Evolutionary conservation across 30 jellyfish, hydroid and myxozoan genomes (phyloP).

Genomic region (Sanderia malayensis): DNA sequence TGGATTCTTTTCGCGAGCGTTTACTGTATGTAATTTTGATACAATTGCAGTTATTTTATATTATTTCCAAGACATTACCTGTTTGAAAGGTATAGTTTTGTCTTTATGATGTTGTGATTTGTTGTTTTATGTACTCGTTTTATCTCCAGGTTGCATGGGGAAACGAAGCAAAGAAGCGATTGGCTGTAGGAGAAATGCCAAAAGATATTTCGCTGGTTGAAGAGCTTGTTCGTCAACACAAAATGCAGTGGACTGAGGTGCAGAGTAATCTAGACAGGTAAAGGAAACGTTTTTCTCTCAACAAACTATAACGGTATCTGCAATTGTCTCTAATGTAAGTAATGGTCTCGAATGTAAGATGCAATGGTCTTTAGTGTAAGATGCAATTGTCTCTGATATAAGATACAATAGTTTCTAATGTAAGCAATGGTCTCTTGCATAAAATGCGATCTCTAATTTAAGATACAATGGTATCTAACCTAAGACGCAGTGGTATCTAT

Average conservation of each 20-base stretch:
- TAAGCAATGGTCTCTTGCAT: neutral
- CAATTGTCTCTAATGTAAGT: too few relatives aligned
- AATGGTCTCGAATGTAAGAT: too few relatives aligned
- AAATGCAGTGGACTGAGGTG: constrained; percentile 28
- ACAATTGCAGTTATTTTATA: neutral
- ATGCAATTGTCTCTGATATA: neutral
- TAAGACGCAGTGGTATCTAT: neutral
- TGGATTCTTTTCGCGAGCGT: neutral
- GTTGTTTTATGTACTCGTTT: neutral
- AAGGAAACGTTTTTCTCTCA: too few relatives aligned
- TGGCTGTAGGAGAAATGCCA: constrained; percentile 27
- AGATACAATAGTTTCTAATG: neutral
- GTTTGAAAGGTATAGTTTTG: neutral
- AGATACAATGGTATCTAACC: neutral
- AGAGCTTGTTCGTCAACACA: constrained; percentile 36
- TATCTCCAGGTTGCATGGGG: constrained; percentile 40
- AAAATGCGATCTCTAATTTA: neutral
- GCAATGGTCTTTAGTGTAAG: neutral
- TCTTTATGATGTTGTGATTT: neutral
- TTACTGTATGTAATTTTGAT: neutral
- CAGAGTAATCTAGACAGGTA: constrained; percentile 46
- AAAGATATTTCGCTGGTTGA: constrained; percentile 35
- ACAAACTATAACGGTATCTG: too few relatives aligned
- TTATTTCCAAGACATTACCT: neutral
- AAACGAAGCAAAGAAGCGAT: constrained; percentile 29